Evolutionary conservation across 1,140 invertebrate genomes (phyloP), one percentile per base, ranked within the genome.

Genomic region (Drosophila equinoxialis): DNA sequence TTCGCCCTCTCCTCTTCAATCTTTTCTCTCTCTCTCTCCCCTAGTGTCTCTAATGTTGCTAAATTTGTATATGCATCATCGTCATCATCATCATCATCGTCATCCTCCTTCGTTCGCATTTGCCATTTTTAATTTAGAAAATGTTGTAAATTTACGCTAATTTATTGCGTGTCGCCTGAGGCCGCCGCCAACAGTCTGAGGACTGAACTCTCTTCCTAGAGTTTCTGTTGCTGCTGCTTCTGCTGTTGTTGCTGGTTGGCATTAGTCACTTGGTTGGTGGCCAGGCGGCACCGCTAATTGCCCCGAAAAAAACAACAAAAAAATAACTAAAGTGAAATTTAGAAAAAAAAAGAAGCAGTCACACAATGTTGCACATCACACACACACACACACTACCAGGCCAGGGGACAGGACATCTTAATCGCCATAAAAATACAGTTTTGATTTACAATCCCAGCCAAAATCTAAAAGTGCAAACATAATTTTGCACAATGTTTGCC

Each of bases 91-190:
- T 61, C 57, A 57, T 60, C 55, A 39, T 59, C 55, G 57, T 45
- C 1, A 14, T 17, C 39, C 11, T 55, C 35, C 45, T 14, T 70
- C 62, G 35, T 59, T 67, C 54, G 67, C 61, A 35, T 51, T 84
- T 89, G 85, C 84, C 84, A 84, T 89, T 87, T 87, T 87, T 84
- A 87, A 89, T 87, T 87, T 87, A 87, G 84, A 81, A 89, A 87
- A 87, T 87, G 84, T 87, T 87, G 84, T 87, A 87, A 87, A 87
- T 87, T 87, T 87, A 87, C 84, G 84, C 84, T 87, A 87, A 87
- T 87, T 87, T 87, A 87, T 87, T 89, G 84, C 84, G 84, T 87
- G 84, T 89, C 84, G 84, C 83, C 77, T 81, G 74, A 59, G 58
- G 78, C 81, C 76, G 60, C 61, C 71, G 55, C 65, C 62, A 66